A percentile compares a stretch with the other conserved stretches of the same genome.
phyloP scores from a whole-genome alignment of 2,888 invertebrate genomes.

The Phalangium opilio region DNA sequence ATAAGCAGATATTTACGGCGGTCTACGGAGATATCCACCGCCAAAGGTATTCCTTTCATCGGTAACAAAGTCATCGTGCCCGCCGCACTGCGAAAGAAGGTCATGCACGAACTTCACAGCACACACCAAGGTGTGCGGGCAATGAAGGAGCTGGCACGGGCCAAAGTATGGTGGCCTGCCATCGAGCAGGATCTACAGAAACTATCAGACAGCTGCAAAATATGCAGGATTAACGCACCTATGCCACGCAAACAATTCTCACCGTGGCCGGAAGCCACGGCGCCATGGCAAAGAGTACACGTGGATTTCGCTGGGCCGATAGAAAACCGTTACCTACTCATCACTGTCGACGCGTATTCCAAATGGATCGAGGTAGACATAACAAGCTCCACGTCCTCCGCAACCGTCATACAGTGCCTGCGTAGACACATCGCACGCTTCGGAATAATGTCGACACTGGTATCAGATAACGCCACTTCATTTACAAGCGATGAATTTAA shows the following conservation, averaged over 20 bases:
- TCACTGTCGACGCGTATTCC: conserved; percentile 31
- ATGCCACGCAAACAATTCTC: conserved; percentile 1
- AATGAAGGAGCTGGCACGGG: conserved; percentile 24
- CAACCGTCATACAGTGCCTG: conserved; percentile 17
- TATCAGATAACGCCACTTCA: conserved; percentile 26
- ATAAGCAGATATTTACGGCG: neutral
- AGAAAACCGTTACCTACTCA: conserved; percentile 23
- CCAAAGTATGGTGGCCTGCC: conserved; percentile 24
- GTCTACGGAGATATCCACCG: conserved; percentile 14
- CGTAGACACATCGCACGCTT: conserved; percentile 18
- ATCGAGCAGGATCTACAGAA: conserved; percentile 20
- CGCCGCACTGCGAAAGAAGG: conserved; percentile 10
- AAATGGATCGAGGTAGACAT: conserved; percentile 31
- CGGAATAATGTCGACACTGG: conserved; percentile 23
- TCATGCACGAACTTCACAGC: conserved; percentile 22
- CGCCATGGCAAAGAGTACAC: conserved; percentile 30
- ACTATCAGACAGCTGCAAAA: conserved; percentile 15
- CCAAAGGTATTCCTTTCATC: conserved; percentile 21
- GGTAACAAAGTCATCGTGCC: conserved; percentile 23
- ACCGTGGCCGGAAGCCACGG: conserved; percentile 12
- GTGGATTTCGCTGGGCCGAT: conserved; percentile 33
- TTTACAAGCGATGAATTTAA: conserved; percentile 23
- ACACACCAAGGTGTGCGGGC: conserved; percentile 24
- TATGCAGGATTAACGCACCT: conserved; percentile 14
- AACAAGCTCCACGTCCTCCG: conserved; percentile 13